Conservation (phyloP, 2,113 vertebrate genomes). For the Ranitomeya variabilis region DNA sequence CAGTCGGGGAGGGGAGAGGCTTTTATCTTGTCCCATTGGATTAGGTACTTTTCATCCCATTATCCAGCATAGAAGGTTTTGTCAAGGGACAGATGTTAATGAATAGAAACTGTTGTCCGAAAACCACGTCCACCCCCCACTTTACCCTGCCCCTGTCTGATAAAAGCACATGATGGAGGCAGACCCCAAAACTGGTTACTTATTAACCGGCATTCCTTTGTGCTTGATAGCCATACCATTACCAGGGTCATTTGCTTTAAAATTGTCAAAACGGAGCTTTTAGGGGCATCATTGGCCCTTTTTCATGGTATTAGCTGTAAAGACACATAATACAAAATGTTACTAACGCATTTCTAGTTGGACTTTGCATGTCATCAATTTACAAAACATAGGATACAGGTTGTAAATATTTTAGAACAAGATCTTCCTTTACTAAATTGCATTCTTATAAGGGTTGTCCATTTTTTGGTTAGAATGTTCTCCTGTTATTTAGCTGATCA, state of each 20-base stretch:
- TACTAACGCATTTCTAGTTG: neutral
- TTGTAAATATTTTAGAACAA: neutral
- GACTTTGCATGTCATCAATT: neutral
- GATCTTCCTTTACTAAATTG: neutral
- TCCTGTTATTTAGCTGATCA: no score
- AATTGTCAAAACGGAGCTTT: neutral
- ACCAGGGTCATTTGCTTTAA: slow-evolving; percentile 5
- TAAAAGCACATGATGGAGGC: neutral
- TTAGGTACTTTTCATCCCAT: neutral
- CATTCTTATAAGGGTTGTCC: no score
- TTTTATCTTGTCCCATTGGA: neutral
- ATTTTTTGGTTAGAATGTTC: no score
- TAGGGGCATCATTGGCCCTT: no score
- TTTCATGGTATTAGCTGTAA: neutral
- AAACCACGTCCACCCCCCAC: slow-evolving; percentile 53
- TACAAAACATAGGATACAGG: neutral
- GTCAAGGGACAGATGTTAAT: slow-evolving; percentile 59
- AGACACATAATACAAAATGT: neutral
- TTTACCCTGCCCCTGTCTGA: slow-evolving; percentile 42
- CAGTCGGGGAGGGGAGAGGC: neutral
- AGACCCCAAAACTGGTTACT: neutral
- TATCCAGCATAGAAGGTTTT: neutral
- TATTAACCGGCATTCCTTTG: slow-evolving; percentile 5
- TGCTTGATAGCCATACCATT: slow-evolving; percentile 1
- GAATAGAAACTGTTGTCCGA: slow-evolving; percentile 58